These are phyloP conservation scores for Epinotia demarniana DNA, from an alignment of 2,888 invertebrate species.

Conservation along the genomic window DNA sequence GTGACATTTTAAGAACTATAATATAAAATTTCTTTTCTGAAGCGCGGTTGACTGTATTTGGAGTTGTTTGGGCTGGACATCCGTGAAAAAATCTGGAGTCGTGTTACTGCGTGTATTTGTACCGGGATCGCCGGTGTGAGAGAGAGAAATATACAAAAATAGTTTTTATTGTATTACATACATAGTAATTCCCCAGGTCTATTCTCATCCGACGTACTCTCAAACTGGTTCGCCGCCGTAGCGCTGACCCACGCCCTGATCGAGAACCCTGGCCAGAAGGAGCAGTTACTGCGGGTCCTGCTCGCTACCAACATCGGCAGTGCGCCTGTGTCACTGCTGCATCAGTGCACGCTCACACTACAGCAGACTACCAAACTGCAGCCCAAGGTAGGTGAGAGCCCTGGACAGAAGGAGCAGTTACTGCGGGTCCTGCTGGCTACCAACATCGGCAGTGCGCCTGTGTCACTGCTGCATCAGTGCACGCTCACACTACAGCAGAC, in stretches of 20 bases:
- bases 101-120: no score
- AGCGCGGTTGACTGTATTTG: no score
- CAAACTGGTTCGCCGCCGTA: constrained; percentile 98
- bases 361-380: constrained; percentile 93
- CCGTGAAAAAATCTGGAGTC: no score
- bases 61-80: no score
- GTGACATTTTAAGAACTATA: no score
- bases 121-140: no score
- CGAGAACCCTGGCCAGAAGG: constrained; percentile 93
- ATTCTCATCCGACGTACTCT: constrained; percentile 92
- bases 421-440: constrained; percentile 95
- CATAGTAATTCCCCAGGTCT: constrained; percentile 86
- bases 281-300: constrained; percentile 95
- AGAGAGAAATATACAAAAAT: no score
- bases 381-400: constrained; percentile 83
- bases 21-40: no score
- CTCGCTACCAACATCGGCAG: constrained; percentile 93
- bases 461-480: constrained; percentile 95
- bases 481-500: no score
- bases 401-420: constrained; percentile 87
- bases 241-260: constrained; percentile 95
- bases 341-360: constrained; percentile 93
- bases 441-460: constrained; percentile 92
- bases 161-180: no score
- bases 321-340: constrained; percentile 94